Evolutionary conservation across 2,888 invertebrate genomes (phyloP).

Genomic region (Limenitis camilla): DNA sequence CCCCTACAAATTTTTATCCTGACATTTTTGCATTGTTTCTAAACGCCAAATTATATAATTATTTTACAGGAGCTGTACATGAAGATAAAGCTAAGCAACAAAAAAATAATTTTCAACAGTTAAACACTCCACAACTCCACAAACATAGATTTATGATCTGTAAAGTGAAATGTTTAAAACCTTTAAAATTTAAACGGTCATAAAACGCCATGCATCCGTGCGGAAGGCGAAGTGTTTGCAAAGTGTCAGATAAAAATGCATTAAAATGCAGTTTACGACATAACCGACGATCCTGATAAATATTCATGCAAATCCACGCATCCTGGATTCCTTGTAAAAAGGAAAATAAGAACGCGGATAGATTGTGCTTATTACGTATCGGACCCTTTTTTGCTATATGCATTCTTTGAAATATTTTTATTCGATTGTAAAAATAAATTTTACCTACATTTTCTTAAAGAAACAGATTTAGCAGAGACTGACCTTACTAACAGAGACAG

Average conservation of each 20-base stretch:
- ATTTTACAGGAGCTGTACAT: too few relatives aligned
- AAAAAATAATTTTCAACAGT: background rate
- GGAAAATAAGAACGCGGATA: conserved; percentile 63
- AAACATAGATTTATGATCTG: background rate
- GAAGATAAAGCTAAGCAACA: too few relatives aligned
- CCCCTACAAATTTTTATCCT: background rate
- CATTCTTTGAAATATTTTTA: too few relatives aligned
- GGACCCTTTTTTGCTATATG: conserved; percentile 22
- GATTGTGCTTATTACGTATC: conserved; percentile 34
- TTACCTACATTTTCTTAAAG: too few relatives aligned
- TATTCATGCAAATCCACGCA: conserved; percentile 66
- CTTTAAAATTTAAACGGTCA: conserved; percentile 9
- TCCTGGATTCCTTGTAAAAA: conserved; percentile 71
- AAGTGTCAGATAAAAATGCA: conserved; percentile 59
- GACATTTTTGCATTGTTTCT: too few relatives aligned
- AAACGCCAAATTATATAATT: too few relatives aligned
- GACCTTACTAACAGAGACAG: too few relatives aligned
- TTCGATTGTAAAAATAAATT: too few relatives aligned
- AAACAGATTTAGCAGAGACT: too few relatives aligned
- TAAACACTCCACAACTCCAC: background rate
- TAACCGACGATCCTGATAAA: conserved; percentile 59
- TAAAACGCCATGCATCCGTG: conserved; percentile 21
- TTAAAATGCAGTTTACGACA: conserved; percentile 65
- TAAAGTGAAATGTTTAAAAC: background rate
- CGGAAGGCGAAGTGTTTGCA: conserved; percentile 22